These are phyloP conservation scores for Sarcophaga variegata DNA, from an alignment of 2,888 invertebrate genomes.

Conservation along the genomic window DNA sequence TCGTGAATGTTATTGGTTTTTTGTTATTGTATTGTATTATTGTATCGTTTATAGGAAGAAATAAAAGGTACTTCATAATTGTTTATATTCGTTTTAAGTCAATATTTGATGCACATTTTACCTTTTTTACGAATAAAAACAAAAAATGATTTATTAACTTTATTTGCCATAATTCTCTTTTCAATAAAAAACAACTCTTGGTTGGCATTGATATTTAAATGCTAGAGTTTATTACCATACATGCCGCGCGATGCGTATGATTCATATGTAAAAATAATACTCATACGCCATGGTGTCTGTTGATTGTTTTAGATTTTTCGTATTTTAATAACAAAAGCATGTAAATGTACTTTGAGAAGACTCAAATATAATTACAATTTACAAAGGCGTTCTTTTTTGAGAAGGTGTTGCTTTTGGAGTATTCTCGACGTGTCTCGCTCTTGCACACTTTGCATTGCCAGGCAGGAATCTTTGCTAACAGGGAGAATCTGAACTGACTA, in stretches of 20 bases:
- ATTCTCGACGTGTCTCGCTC: too few relatives aligned
- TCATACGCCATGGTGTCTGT: constrained; percentile 1
- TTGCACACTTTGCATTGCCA: too few relatives aligned
- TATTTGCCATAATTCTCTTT: too few relatives aligned
- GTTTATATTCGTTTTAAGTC: background rate
- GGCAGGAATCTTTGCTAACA: too few relatives aligned
- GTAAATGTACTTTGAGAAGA: too few relatives aligned
- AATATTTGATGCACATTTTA: background rate
- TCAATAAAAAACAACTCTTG: too few relatives aligned
- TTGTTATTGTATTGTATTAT: background rate
- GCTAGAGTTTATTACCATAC: background rate
- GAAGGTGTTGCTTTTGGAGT: too few relatives aligned
- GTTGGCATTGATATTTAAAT: background rate
- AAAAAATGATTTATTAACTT: too few relatives aligned
- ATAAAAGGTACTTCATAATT: background rate
- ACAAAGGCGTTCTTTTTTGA: too few relatives aligned
- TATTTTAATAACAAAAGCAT: too few relatives aligned
- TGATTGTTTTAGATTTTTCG: background rate
- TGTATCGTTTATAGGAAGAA: constrained; percentile 18
- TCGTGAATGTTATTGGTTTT: background rate
- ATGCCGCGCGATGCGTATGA: background rate
- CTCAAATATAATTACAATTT: too few relatives aligned
- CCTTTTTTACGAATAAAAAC: background rate
- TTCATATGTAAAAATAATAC: background rate
- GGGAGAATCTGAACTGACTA: too few relatives aligned